Evolutionary conservation across 2,888 invertebrate genomes (phyloP), one percentile per base, ranked within the genome.

Genomic region (Holacanthella duospinosa): DNA sequence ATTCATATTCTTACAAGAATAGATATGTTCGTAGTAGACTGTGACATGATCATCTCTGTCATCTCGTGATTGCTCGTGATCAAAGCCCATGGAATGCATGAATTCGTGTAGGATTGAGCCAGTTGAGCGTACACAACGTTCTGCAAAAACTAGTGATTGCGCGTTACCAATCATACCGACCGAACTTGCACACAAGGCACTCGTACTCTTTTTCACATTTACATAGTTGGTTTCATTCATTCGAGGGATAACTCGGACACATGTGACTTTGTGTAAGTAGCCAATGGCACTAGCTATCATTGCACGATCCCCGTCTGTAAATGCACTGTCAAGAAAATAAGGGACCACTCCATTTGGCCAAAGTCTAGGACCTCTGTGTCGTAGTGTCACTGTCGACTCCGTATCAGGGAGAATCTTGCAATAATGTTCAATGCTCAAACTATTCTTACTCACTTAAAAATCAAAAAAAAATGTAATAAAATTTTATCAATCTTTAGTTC

Each of bases 91-190:
- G 0, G 76, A 74, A 67, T 79, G 79, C 72, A 78, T 74, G 57
- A 79, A 71, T 70, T 79, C 79, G 70, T 79, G 79, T 67, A 76
- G 74, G 55, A 78, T 75, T 1, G 66, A 67, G 24, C 68, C 70
- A 57, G 64, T 61, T 27, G 26, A 16, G 16, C 9, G 19, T 26
- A 60, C 26, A 26, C 60, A 60, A n/a, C 53, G 25, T 9, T 21
- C 28, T n/a, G 53, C 60, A 2, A 64, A 43, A 43, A 53, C 59
- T 2, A 61, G 9, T 1, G 19, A 25, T 27, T 74, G 74, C 0
- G 78, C 79, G 1, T 79, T 77, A 21, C 75, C 64, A 19, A 79
- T 79, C 62, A 74, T 76, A 2, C 82, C 81, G 16, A 81, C 81
- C 66, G 74, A 77, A 2, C 81, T 80, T 67, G 74, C 81, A 65